These are phyloP conservation scores for Moxostoma hubbsi DNA, from an alignment of 2,797 vertebrate species.

Conservation along the genomic window DNA sequence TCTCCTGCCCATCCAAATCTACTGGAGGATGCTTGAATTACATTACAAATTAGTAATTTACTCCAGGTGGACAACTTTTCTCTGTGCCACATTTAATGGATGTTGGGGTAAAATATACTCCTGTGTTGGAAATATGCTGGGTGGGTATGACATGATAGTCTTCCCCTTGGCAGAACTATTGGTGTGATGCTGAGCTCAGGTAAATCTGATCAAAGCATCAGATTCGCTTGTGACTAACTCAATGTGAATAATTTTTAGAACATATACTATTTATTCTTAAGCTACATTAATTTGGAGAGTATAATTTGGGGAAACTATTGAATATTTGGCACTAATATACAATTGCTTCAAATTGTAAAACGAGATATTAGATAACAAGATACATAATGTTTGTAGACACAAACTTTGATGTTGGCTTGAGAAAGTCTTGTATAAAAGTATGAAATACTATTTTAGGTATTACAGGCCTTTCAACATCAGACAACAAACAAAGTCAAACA, in stretches of 20 bases:
- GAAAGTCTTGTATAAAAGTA: no score
- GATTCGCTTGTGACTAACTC: conserved; percentile 42
- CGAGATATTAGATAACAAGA: not conserved
- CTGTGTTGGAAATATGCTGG: conserved; percentile 23
- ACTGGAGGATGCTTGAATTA: conserved; percentile 77
- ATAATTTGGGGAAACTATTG: not conserved
- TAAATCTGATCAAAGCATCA: conserved; percentile 29
- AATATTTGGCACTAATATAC: not conserved
- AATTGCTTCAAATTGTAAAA: not conserved
- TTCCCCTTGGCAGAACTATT: conserved; percentile 25
- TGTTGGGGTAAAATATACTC: conserved; percentile 47
- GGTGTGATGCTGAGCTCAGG: conserved; percentile 27
- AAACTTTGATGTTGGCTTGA: no score
- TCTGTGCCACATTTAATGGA: conserved; percentile 57
- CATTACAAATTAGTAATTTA: conserved; percentile 78
- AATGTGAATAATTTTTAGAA: not conserved
- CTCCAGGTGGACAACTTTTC: conserved; percentile 62
- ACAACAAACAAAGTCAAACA: no score
- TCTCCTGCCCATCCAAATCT: conserved; percentile 65
- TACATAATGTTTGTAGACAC: not conserved
- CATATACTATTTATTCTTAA: not conserved
- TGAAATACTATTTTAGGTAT: no score
- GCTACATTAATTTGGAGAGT: not conserved
- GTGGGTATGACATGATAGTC: not conserved
- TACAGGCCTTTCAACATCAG: no score